Evolutionary conservation across 1,140 invertebrate species (phyloP).

Genomic region (Meteorus sp.): DNA sequence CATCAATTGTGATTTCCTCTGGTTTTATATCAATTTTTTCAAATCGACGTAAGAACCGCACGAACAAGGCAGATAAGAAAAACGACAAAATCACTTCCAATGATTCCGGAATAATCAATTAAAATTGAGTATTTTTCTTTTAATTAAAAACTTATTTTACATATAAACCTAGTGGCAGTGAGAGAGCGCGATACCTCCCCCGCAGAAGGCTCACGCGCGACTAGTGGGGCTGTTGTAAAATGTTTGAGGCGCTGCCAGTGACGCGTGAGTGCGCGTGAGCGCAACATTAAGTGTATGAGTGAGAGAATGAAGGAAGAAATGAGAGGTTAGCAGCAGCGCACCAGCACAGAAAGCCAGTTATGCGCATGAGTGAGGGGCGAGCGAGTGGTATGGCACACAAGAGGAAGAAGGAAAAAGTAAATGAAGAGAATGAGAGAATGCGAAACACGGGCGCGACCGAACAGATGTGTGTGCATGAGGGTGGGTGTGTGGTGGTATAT

Average conservation of each 20-base stretch:
- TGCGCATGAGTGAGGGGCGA: slow-evolving; percentile 2
- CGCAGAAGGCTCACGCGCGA: slow-evolving; percentile 56
- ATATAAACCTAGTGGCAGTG: slow-evolving; percentile 45
- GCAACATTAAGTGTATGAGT: too few relatives aligned
- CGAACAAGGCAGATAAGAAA: background rate
- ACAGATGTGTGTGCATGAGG: too few relatives aligned
- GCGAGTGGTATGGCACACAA: background rate
- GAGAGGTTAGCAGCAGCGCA: background rate
- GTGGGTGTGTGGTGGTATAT: background rate
- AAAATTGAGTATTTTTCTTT: slow-evolving; percentile 2
- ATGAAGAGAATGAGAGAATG: background rate
- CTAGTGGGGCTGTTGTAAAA: too few relatives aligned
- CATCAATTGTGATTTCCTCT: too few relatives aligned
- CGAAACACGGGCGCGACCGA: slow-evolving; percentile 15
- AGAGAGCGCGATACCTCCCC: slow-evolving; percentile 45
- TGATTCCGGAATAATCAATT: background rate
- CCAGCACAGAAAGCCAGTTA: slow-evolving; percentile 5
- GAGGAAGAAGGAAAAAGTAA: background rate
- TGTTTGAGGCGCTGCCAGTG: slow-evolving; percentile 58
- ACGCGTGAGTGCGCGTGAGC: slow-evolving; percentile 37
- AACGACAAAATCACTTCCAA: too few relatives aligned
- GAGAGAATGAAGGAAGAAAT: too few relatives aligned
- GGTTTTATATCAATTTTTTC: too few relatives aligned
- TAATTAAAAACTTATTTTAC: background rate
- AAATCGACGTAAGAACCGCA: too few relatives aligned